Base-by-base conservation (phyloP, 2,888 invertebrate genomes). In the Dryobota labecula region DNA sequence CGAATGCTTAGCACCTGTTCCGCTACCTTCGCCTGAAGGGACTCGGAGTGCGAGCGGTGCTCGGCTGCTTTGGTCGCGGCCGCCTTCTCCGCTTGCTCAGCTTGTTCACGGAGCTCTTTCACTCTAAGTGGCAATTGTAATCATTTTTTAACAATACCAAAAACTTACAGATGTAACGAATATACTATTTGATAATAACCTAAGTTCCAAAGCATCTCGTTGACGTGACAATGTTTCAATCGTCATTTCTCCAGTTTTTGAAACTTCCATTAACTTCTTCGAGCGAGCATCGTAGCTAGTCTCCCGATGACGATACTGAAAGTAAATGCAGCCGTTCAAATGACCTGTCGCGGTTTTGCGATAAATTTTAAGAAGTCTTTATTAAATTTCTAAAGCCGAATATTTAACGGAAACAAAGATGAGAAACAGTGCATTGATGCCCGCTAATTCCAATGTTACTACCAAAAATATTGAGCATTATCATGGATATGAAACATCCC, bases 171-270 rank as follows among this genome's bases (percentile, higher is more conserved):
- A n/a, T 20, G 5, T 33, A 41, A 13, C 45, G 18, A 45, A 30
- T 51, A 70, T n/a, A 24, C 33, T 20, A 45, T 56, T 64, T 49
- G 65, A 71, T 74, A 76, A 70, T 43, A 71, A 95, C 96, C 96
- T 93, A 24, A 91, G 76, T 84, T 96, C 96, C 49, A 96, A 88
- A 33, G 95, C 95, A 86, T 95, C 95, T 24, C 96, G 91, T 79
- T 95, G 96, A 9, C 92, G 92, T 9, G 92, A 91, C 53, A 96
- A 79, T 24, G 92, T 77, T 77, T 95, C 95, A 65, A 95, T 94
- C 0, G 95, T 92, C 0, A 92, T 81, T 90, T 95, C 96, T 47
- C 94, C 95, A 69, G 91, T 94, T 89, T 95, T 95, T 0, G 96
- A 94, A 36, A 92, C 90, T 87, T 95, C 94, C 0, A 93, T 53